Percentiles rank a stretch among this genome's conserved stretches.
Evolutionary conservation across 2,888 invertebrate species (phyloP).

Genomic region (Ormyrus nitidulus): DNA sequence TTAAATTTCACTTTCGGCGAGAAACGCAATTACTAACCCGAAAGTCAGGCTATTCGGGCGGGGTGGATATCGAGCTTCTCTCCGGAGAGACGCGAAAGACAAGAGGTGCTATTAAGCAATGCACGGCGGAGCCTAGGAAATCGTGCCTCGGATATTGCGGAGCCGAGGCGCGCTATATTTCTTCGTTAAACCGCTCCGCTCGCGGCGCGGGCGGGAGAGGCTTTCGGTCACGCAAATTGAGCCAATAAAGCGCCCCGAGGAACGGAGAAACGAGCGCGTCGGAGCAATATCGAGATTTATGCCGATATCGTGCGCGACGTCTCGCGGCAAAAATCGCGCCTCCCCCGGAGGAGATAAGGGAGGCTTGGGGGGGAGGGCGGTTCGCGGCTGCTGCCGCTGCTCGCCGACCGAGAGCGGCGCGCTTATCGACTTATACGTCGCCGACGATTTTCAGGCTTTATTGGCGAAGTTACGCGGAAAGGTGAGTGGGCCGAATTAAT

Average conservation of each 20-base stretch:
- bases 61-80: neutral
- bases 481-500: too few relatives aligned
- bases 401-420: neutral
- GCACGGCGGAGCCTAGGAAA: neutral
- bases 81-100: slow-evolving; percentile 1
- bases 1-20: neutral
- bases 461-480: slow-evolving; percentile 2
- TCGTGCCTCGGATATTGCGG: slow-evolving; percentile 42
- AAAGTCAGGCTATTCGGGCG: neutral
- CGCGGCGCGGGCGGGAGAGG: neutral
- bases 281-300: slow-evolving; percentile 47
- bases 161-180: slow-evolving; percentile 28
- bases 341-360: neutral
- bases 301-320: slow-evolving; percentile 36
- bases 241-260: slow-evolving; percentile 33
- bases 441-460: slow-evolving; percentile 23
- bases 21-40: slow-evolving; percentile 19
- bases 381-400: neutral
- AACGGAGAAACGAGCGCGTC: neutral
- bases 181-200: slow-evolving; percentile 38
- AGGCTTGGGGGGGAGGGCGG: too few relatives aligned
- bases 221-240: slow-evolving; percentile 46
- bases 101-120: slow-evolving; percentile 32
- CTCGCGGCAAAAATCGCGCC: neutral
- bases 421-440: slow-evolving; percentile 20